These are phyloP conservation scores for Vultur gryphus DNA, from an alignment of 2,797 vertebrate genomes.

Conservation along the genomic window DNA sequence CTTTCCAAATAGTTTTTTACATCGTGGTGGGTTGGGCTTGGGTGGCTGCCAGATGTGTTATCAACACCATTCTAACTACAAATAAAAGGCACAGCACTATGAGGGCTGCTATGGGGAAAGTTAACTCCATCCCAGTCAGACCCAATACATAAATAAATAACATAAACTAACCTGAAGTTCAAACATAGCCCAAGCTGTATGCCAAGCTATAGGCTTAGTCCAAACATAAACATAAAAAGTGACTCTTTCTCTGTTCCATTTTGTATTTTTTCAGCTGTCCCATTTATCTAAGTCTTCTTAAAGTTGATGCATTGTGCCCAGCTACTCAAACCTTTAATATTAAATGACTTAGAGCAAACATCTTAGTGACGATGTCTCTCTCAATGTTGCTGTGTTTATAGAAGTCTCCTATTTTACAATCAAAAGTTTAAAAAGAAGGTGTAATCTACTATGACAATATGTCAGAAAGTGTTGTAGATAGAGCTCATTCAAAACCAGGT, in stretches of 20 bases:
- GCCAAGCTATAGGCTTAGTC: background rate
- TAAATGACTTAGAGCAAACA: background rate
- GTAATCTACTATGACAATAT: background rate
- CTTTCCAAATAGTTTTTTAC: background rate
- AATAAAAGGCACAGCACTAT: background rate
- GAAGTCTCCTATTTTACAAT: background rate
- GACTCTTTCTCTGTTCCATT: background rate
- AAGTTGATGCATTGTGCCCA: background rate
- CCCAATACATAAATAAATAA: background rate
- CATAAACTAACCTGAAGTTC: background rate
- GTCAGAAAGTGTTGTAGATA: background rate
- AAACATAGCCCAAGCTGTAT: background rate
- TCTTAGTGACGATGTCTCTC: background rate
- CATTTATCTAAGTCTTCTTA: background rate
- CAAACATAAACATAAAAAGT: background rate
- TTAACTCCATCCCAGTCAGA: background rate
- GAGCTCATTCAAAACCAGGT: background rate
- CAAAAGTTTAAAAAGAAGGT: background rate
- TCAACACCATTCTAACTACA: background rate
- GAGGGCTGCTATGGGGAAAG: background rate
- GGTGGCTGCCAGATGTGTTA: background rate
- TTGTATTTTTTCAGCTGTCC: background rate
- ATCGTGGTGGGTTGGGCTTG: background rate
- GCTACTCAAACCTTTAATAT: background rate
- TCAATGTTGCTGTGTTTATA: background rate